Evolutionary conservation across 2,113 vertebrate genomes (phyloP), one percentile per base, ranked within the genome.

Genomic region (Pollachius pollachius): DNA sequence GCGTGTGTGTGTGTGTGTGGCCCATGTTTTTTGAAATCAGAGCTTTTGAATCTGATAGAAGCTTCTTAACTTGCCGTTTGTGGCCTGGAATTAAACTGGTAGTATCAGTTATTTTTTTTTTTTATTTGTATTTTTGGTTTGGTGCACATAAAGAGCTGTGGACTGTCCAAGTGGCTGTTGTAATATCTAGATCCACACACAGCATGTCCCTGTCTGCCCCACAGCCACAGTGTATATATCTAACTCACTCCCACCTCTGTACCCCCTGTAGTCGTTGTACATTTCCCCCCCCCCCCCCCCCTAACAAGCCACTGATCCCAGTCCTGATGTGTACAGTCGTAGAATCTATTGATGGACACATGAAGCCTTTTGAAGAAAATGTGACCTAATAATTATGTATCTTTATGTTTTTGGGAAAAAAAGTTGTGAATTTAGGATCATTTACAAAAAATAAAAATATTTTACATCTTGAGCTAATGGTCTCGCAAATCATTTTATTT

Each of bases 271-370:
- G 93, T 91, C 90, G 93, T 94, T 93, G 94, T 95, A 96, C 93
- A 91, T 94, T 94, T 76, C 56, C 93, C 59, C 58, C n/a, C 15
- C 6, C 2, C 15, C 15, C 56, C 15, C 15, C 6, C 30, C 52
- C 16, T 57, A 57, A 57, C 54, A 57, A 61, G 59, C n/a, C 15
- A 65, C 34, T 19, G 15, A 16, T 94, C 95, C 93, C 92, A 94
- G 89, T 88, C 93, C 93, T 93, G 91, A 93, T 92, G 90, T 95
- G 94, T 96, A 96, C 90, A 95, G 96, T 93, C 41, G 41, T 92
- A 90, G 90, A 73, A 5, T 18, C 93, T 93, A 92, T 94, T 93
- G 94, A 95, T 94, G 89, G 89, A 93, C 90, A 94, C 73, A 89
- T 86, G 74, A 87, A 89, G 90, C 83, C 89, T 94, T 89, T 94